Evolutionary conservation across 2,888 invertebrate genomes (phyloP).

Genomic region (Cyclophora albipunctata): DNA sequence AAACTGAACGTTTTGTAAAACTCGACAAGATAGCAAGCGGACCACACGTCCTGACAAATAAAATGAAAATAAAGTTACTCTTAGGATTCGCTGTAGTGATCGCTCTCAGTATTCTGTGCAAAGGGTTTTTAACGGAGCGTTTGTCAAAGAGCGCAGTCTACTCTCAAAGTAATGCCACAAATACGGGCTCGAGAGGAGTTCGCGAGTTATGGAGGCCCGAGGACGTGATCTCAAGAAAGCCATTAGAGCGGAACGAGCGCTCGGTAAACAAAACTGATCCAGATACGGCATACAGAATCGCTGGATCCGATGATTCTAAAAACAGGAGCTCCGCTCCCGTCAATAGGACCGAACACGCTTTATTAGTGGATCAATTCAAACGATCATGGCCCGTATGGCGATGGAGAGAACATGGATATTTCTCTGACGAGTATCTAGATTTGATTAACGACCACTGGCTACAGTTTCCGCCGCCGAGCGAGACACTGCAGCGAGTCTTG

Average conservation of each 20-base stretch:
- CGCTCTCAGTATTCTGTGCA: constrained; percentile 33
- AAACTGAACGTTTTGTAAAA: constrained; percentile 36
- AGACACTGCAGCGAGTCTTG: constrained; percentile 73
- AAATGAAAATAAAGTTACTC: constrained; percentile 40
- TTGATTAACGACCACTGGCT: constrained; percentile 84
- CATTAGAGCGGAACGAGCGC: constrained; percentile 24
- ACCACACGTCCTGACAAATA: constrained; percentile 40
- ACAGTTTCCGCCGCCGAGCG: constrained; percentile 78
- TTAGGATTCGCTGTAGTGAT: constrained; percentile 29
- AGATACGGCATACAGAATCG: constrained; percentile 24
- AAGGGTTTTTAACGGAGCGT: constrained; percentile 5
- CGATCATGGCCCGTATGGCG: constrained; percentile 55
- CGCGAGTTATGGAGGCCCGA: constrained; percentile 18
- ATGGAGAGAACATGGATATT: constrained; percentile 74
- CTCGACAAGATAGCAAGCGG: constrained; percentile 35
- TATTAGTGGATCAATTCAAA: constrained; percentile 49
- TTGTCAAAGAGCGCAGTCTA: constrained; percentile 7
- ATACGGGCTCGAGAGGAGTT: constrained; percentile 17
- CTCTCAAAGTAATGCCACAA: constrained; percentile 10
- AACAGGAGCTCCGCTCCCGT: constrained; percentile 29
- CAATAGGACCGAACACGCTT: constrained; percentile 33
- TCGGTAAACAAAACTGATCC: constrained; percentile 21
- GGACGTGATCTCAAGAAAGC: constrained; percentile 18
- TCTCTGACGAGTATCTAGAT: constrained; percentile 72
- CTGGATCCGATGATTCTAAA: constrained; percentile 21